Evolutionary conservation across 2,888 invertebrate genomes (phyloP).

Genomic region (Hydriomena furcata): DNA sequence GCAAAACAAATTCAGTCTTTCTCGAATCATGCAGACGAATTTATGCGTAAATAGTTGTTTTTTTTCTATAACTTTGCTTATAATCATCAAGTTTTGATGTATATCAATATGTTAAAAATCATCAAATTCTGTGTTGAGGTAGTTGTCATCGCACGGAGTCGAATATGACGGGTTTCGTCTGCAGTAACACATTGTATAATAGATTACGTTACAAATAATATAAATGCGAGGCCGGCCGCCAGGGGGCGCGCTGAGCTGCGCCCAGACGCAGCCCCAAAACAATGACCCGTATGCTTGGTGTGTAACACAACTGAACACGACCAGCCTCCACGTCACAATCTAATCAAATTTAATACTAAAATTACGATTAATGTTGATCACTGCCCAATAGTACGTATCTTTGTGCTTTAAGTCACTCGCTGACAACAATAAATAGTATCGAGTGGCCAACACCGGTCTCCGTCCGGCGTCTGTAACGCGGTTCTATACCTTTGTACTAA

Average conservation of each 20-base stretch:
- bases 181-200: slow-evolving; percentile 70
- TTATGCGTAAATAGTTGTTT: not conserved
- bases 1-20: slow-evolving; percentile 22
- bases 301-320: slow-evolving; percentile 65
- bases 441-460: slow-evolving; percentile 69
- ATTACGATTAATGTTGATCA: slow-evolving; percentile 83
- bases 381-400: slow-evolving; percentile 83
- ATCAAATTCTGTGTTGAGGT: slow-evolving; percentile 32
- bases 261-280: slow-evolving; percentile 61
- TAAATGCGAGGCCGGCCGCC: slow-evolving; percentile 58
- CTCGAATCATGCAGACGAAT: slow-evolving; percentile 12
- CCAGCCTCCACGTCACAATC: slow-evolving; percentile 71
- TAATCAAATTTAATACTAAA: slow-evolving; percentile 80
- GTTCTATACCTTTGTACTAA: slow-evolving; percentile 68
- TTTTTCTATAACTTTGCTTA: not conserved
- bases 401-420: slow-evolving; percentile 80
- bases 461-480: slow-evolving; percentile 63
- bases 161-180: slow-evolving; percentile 45
- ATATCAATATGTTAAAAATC: slow-evolving; percentile 9
- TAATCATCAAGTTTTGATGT: not conserved
- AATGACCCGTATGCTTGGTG: slow-evolving; percentile 78
- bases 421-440: slow-evolving; percentile 76
- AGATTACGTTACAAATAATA: slow-evolving; percentile 71
- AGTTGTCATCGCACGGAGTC: slow-evolving; percentile 39
- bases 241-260: slow-evolving; percentile 59